Conservation (phyloP, 1,140 invertebrate genomes). For the Melipona quadrifasciata region DNA sequence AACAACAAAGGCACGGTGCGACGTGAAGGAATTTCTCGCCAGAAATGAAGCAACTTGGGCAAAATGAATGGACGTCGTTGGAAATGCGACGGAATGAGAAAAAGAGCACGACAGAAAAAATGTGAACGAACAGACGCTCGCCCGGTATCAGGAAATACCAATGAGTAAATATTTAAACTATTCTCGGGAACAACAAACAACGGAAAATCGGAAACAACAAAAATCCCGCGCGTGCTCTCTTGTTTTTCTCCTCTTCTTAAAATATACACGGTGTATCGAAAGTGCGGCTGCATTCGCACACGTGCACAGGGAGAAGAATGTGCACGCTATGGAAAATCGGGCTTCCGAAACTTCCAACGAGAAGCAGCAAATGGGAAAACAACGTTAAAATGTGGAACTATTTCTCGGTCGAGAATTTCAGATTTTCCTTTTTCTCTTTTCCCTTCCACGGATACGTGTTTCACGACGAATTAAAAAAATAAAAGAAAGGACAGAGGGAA, state of each 20-base stretch:
- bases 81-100: not conserved
- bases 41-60: not conserved
- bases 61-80: not conserved
- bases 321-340: not conserved
- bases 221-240: not conserved
- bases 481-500: not conserved
- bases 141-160: not conserved
- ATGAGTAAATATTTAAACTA: not conserved
- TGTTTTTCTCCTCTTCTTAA: not conserved
- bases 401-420: not conserved
- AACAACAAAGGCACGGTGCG: no score
- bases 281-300: not conserved
- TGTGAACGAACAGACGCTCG: not conserved
- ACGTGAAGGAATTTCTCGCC: not conserved
- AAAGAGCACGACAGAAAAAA: not conserved
- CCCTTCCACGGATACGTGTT: not conserved
- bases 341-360: not conserved
- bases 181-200: not conserved
- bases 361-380: not conserved
- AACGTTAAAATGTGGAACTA: not conserved
- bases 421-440: not conserved
- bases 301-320: no score
- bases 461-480: not conserved
- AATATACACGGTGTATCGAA: not conserved
- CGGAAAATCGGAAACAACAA: not conserved